Base-by-base conservation (phyloP, 2,797 vertebrate species). In the Phrynocephalus vlangalii region DNA sequence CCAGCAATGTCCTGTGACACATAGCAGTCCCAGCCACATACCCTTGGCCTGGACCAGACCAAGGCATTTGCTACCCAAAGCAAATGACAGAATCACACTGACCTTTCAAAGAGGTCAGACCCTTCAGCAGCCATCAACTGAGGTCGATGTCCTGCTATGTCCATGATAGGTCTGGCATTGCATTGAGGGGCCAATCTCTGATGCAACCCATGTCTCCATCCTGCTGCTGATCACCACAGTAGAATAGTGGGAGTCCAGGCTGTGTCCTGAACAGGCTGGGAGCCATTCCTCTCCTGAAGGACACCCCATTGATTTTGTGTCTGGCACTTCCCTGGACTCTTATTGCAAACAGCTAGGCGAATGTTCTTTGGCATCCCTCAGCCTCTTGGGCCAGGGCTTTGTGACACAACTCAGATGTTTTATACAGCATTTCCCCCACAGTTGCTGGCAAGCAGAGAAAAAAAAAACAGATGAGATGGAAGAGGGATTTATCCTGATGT, bases 281-380 rank as follows among this genome's bases (percentile, higher is more conserved):
- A 71, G 70, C 13, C 84, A 33, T 52, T 28, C 28, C 28, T 38
- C 56, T 82, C 73, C 0, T 85, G 0, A 89, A 85, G 85, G 75
- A 50, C 1, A 7, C 79, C 16, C n/a, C 30, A 83, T 85, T 72
- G 83, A 77, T 85, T 78, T 15, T 63, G n/a, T 67, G 33, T 33
- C 63, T 72, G 77, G 18, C 38, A 82, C 48, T 66, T 26, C 1
- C 0, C 9, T 30, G 24, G 48, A 52, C 16, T 79, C 70, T 7
- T 0, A 48, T 84, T 86, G 68, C 24, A 83, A 79, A 72, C 30
- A 72, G 80, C 52, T 72, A 33, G 44, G 84, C 52, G 30, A 30
- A 70, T 83, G 79, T 88, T 88, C 76, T 78, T 86, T 86, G 81
- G 81, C 88, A 82, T 63, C 77, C n/a, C 76, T 84, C 60, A 52